Evolutionary conservation across 37 sponge, comb jelly and placozoan genomes (phyloP).

Genomic region (Corticium candelabrum): DNA sequence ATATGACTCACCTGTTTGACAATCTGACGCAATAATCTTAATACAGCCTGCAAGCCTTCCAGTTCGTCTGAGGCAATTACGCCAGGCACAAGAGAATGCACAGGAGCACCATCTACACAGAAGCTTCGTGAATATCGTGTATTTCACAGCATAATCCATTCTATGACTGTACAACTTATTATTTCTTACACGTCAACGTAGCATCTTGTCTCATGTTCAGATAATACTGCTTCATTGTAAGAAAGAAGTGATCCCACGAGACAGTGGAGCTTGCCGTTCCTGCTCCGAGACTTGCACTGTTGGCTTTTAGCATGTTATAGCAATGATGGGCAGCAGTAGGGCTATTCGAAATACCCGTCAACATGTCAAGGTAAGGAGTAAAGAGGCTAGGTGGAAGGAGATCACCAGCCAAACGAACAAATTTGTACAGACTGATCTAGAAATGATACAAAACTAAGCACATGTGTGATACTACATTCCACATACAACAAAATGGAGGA

Average conservation of each 20-base stretch:
- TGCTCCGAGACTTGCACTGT: conserved; percentile 16
- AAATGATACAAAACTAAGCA: too few species aligned
- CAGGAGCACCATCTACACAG: background rate
- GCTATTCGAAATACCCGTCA: conserved; percentile 62
- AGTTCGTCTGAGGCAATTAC: conserved; percentile 70
- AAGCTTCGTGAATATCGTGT: too few species aligned
- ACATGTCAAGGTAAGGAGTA: conserved; percentile 69
- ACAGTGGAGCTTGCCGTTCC: conserved; percentile 41
- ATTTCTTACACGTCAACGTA: too few species aligned
- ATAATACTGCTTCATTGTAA: conserved; percentile 78
- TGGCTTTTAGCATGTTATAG: conserved; percentile 66
- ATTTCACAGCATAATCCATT: too few species aligned
- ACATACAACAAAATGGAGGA: too few species aligned
- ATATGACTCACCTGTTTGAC: conserved; percentile 51
- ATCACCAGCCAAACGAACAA: conserved; percentile 62
- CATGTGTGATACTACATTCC: too few species aligned
- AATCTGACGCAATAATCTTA: conserved; percentile 49
- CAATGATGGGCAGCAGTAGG: conserved; percentile 53
- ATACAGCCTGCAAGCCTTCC: conserved; percentile 67
- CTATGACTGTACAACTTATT: too few species aligned
- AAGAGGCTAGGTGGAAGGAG: conserved; percentile 75
- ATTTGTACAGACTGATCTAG: conserved; percentile 77
- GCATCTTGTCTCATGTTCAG: conserved; percentile 35
- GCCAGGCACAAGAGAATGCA: background rate
- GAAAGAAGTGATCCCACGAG: conserved; percentile 93